Percentiles rank a stretch among this genome's conserved stretches.
phyloP scores from a whole-genome alignment of 2,888 invertebrate genomes.

The Dynastes grantii region DNA sequence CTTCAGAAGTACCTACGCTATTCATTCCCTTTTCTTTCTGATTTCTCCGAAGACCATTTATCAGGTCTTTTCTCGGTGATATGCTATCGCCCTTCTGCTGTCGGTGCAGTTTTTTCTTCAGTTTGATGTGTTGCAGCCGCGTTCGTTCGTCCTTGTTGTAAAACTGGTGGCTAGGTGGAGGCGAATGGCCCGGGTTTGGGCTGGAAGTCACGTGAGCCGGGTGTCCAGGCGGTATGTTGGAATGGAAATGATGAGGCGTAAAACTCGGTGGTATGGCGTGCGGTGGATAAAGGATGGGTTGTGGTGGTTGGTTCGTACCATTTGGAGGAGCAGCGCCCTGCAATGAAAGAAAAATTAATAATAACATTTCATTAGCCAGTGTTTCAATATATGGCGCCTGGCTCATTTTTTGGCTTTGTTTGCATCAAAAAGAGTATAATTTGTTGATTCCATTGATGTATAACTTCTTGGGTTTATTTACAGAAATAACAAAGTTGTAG shows the following conservation, averaged over 20 bases:
- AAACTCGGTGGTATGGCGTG: slow-evolving; percentile 72
- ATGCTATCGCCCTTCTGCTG: slow-evolving; percentile 61
- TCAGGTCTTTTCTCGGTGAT: slow-evolving; percentile 80
- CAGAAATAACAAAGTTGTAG: too few relatives aligned
- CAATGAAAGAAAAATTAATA: slow-evolving; percentile 59
- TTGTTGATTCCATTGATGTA: too few relatives aligned
- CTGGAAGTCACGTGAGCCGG: slow-evolving; percentile 70
- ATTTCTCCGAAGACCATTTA: slow-evolving; percentile 72
- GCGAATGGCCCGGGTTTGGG: slow-evolving; percentile 80
- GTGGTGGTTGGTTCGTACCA: slow-evolving; percentile 80
- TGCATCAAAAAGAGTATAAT: too few relatives aligned
- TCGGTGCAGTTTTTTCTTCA: slow-evolving; percentile 82
- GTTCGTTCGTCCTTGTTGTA: slow-evolving; percentile 86
- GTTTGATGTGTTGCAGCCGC: slow-evolving; percentile 83
- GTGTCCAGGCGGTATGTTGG: slow-evolving; percentile 73
- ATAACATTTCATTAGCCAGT: background rate
- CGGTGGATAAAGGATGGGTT: slow-evolving; percentile 79
- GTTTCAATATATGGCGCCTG: too few relatives aligned
- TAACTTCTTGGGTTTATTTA: too few relatives aligned
- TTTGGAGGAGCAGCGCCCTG: slow-evolving; percentile 82
- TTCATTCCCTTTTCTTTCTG: slow-evolving; percentile 73
- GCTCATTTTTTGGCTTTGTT: too few relatives aligned
- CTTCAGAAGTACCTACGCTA: slow-evolving; percentile 82
- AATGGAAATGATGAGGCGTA: slow-evolving; percentile 71
- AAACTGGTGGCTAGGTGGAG: slow-evolving; percentile 71